Evolutionary conservation across 2,888 invertebrate genomes (phyloP), one percentile per base, ranked within the genome.

Genomic region (Ariolimax columbianus): DNA sequence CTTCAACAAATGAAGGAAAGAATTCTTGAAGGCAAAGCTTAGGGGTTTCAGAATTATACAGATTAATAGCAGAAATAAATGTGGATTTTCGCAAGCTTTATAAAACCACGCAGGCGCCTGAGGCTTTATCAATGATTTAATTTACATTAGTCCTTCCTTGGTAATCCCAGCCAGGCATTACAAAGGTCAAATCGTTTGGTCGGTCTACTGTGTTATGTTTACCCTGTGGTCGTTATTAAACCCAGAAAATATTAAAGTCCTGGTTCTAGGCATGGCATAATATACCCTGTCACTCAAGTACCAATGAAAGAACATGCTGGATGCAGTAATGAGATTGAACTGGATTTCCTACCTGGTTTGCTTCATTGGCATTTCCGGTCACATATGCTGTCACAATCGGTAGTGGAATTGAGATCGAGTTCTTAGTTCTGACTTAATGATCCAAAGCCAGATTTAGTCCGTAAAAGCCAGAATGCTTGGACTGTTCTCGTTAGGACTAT

Each of bases 21-120:
- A n/a, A 63, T 63, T 63, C 59, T 63, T 63, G 59, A 63, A 63
- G 59, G 59, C 59, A 63, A 23, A 63, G 59, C 17, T 63, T 63
- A 63, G 23, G 23, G 59, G 59, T 63, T 63, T 63, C 17, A 3
- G 59, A 63, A n/a, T 63, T n/a, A 63, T 63, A 11, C 26, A 63
- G 59, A 63, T 63, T 63, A 63, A 63, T 63, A 63, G 1, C 59
- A 63, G 59, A 63, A 63, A 63, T 63, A n/a, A 63, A 63, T 3
- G 26, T 23, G n/a, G 17, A n/a, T 1, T 3, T 63, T n/a, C 59
- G 59, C 4, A 63, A 47, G 11, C n/a, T 63, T 23, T n/a, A 23
- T 11, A 26, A 63, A n/a, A 63, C n/a, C 26, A n/a, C 59, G 23
- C 59, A 26, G n/a, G 26, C 7, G 17, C n/a, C n/a, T 26, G 17